Evolutionary conservation across 2,113 vertebrate genomes (phyloP).

Genomic region (Pedionomus torquatus): DNA sequence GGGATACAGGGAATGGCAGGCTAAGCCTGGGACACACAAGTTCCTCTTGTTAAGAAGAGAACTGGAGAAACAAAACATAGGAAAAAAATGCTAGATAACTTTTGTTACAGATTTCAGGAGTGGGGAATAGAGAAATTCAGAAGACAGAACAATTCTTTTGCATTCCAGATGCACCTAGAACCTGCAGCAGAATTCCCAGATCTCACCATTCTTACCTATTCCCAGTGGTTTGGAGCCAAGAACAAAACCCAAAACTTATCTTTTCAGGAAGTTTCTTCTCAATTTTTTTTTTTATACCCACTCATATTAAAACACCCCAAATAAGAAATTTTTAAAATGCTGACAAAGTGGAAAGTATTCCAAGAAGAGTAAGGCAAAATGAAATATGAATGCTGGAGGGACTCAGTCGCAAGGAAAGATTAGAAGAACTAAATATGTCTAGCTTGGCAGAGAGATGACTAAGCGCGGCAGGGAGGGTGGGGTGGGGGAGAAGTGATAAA

Average conservation of each 20-base stretch:
- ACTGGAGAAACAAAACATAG: not conserved
- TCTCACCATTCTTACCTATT: not conserved
- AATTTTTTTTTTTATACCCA: not conserved
- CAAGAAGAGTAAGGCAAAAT: conserved; percentile 52
- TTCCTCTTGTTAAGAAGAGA: not conserved
- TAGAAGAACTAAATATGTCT: conserved; percentile 64
- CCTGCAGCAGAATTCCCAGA: not conserved
- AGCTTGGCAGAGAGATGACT: conserved; percentile 65
- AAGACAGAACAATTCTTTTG: not conserved
- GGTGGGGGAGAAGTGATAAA: conserved; percentile 39
- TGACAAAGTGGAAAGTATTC: conserved; percentile 26
- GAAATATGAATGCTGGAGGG: conserved; percentile 52
- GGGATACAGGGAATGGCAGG: not conserved
- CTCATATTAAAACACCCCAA: not conserved
- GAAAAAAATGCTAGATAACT: not conserved
- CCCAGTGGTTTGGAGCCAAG: not conserved
- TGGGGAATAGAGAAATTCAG: not conserved
- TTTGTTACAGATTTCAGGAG: not conserved
- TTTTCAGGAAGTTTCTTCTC: not conserved
- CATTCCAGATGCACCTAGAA: not conserved
- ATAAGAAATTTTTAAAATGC: not conserved
- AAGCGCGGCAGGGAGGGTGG: not conserved
- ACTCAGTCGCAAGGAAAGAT: conserved; percentile 48
- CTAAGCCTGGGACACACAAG: not conserved
- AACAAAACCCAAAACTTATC: not conserved